phyloP scores from a whole-genome alignment of 2,113 vertebrate genomes.

The Sula dactylatra region DNA sequence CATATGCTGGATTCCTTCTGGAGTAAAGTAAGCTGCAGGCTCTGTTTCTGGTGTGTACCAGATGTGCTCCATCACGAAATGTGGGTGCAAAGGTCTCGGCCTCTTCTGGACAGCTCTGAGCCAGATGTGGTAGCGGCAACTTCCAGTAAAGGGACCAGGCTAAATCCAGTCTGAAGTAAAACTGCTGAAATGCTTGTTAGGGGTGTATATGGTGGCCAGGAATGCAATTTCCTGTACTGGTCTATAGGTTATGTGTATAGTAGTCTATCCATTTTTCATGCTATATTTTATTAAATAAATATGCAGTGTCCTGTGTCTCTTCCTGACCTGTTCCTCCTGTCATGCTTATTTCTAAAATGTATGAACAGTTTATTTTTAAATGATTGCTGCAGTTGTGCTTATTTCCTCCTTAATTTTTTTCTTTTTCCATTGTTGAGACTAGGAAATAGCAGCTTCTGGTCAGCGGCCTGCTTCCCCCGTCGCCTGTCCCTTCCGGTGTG shows the following conservation, averaged over 20 bases:
- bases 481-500: rapidly evolving
- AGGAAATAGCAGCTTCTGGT: neutral
- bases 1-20: neutral
- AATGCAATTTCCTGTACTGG: neutral
- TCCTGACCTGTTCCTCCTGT: neutral
- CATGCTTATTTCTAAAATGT: neutral
- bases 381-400: neutral
- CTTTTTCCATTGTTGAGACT: no score
- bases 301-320: neutral
- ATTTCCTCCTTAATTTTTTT: neutral
- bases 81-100: rapidly evolving
- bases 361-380: neutral
- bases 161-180: neutral
- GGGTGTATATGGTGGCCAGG: neutral
- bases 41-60: neutral
- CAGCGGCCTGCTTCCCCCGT: neutral
- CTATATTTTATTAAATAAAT: neutral
- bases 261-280: neutral
- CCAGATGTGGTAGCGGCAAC: rapidly evolving
- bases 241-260: neutral
- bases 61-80: rapidly evolving
- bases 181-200: neutral
- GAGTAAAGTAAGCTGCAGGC: neutral
- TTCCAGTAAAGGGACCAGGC: neutral
- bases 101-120: neutral